Conservation (phyloP, 2,797 vertebrate species). For the Luscinia luscinia region DNA sequence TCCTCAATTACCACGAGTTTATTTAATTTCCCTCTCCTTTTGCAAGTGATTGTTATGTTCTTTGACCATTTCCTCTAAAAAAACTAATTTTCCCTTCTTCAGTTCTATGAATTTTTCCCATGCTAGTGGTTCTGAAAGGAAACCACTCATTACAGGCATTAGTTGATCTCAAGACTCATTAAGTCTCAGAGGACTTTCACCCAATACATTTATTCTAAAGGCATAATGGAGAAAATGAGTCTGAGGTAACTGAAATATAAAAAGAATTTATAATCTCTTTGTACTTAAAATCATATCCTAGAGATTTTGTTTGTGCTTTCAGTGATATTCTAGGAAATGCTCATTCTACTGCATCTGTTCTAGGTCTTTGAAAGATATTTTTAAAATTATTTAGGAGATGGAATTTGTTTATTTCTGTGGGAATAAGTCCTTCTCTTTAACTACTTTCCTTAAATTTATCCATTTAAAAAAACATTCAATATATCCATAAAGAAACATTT, state of each 20-base stretch:
- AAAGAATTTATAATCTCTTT: conserved; percentile 19
- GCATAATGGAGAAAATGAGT: conserved; percentile 11
- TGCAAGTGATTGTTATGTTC: neutral
- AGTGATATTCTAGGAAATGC: neutral
- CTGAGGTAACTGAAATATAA: conserved; percentile 43
- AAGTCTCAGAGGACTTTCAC: neutral
- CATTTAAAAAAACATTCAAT: neutral
- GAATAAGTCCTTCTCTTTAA: neutral
- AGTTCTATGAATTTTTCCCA: neutral
- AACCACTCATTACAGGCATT: neutral
- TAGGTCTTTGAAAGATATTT: neutral
- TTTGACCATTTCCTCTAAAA: neutral
- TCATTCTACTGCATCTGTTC: neutral
- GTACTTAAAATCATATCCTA: neutral
- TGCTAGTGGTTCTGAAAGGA: neutral
- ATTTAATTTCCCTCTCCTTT: neutral
- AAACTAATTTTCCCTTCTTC: neutral
- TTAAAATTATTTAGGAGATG: neutral
- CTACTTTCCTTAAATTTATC: neutral
- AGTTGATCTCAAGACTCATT: neutral
- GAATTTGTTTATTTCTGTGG: neutral
- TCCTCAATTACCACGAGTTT: neutral
- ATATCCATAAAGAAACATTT: neutral
- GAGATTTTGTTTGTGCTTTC: neutral
- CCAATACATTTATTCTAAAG: conserved; percentile 30